Conservation (phyloP, 2,113 vertebrate species). For the Mesocricetus auratus region DNA sequence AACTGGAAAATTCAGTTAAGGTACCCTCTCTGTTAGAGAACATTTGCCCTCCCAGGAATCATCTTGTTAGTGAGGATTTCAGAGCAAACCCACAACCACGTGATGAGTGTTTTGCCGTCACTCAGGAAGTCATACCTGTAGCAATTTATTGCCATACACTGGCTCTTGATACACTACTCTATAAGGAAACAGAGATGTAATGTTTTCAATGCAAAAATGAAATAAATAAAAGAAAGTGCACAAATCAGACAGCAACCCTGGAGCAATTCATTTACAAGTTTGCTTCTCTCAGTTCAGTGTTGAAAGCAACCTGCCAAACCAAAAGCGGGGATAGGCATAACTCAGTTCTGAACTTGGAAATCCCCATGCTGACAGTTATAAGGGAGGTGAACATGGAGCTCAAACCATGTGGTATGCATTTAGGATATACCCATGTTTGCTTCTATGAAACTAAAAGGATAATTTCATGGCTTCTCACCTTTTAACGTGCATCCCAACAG, state of each 20-base stretch:
- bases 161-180: conserved; percentile 87
- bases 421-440: background rate
- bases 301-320: background rate
- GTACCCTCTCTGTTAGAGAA: conserved; percentile 27
- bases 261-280: conserved; percentile 80
- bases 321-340: background rate
- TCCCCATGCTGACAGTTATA: background rate
- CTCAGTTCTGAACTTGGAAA: background rate
- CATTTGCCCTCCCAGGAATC: conserved; percentile 15
- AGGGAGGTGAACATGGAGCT: background rate
- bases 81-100: conserved; percentile 77
- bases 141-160: conserved; percentile 87
- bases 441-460: conserved; percentile 55
- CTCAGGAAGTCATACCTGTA: conserved; percentile 80
- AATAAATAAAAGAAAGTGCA: conserved; percentile 80
- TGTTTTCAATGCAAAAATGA: conserved; percentile 82
- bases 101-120: conserved; percentile 71
- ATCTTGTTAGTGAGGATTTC: conserved; percentile 77
- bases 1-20: conserved; percentile 77
- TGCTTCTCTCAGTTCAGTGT: conserved; percentile 64
- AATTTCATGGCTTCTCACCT: conserved; percentile 71
- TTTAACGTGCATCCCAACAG: background rate
- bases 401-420: rapidly evolving
- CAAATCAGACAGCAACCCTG: conserved; percentile 76
- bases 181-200: conserved; percentile 87